Base-by-base conservation (phyloP, 2,888 invertebrate species). In the Cyaniris semiargus region DNA sequence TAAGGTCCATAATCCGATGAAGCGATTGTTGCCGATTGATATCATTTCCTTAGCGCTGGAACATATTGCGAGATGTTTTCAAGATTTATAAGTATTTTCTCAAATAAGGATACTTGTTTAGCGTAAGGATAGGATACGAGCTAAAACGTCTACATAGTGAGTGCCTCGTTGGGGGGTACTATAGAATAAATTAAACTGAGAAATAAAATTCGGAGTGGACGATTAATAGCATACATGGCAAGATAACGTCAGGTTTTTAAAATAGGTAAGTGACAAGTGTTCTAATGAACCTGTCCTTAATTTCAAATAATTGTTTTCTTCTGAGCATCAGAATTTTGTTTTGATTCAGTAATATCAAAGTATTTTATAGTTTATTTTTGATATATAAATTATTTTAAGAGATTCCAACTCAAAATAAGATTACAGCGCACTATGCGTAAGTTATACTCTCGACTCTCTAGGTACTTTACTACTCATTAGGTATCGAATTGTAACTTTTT, bases 21-120 rank as follows among this genome's bases (percentile, higher is more conserved):
- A 2, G 71, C 38, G 44, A 27, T 66, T 31, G 44, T 5, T 48
- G 72, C 48, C 44, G 44, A 44, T 34, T 44, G 38, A 72, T 44
- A 48, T 72, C 21, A 44, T 72, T 44, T 44, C 44, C 5, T 13
- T 21, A 21, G 10, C 13, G 72, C 21, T n/a, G 21, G 44, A 72
- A 72, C 72, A 72, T 72, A 72, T 72, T 72, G 72, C 72, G 21
- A 10, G 44, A 72, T 21, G 72, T 48, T 72, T 72, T 72, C 21
- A 7, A 23, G 38, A 72, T 72, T 72, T 72, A 72, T 72, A 72
- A 72, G 71, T 71, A 38, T 71, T 53, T 71, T 70, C 70, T 70
- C 18, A 70, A 38, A 70, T 38, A 70, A 21, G 10, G 13, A 66
- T 60, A 10, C 44, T 44, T 58, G 23, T 66, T 13, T 27, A 6